phyloP scores from a whole-genome alignment of 1,140 invertebrate species.

The Zaprionus africanus region DNA sequence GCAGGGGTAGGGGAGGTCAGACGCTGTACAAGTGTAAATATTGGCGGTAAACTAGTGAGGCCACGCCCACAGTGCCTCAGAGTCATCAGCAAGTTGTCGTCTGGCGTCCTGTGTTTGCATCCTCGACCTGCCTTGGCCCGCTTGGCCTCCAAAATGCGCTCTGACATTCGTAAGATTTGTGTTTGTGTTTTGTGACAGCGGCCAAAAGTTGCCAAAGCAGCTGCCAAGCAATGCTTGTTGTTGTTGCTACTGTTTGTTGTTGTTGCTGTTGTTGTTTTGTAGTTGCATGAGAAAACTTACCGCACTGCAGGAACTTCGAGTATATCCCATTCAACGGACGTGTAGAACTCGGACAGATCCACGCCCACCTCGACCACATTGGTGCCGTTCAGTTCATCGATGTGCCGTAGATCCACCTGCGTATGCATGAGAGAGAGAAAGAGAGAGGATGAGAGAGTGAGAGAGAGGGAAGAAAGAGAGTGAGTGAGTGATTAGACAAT shows the following conservation, averaged over 20 bases:
- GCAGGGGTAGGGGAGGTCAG: not conserved
- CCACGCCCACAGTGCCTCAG: slow-evolving; percentile 24
- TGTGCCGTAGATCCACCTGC: slow-evolving; percentile 95
- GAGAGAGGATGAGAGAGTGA: not conserved
- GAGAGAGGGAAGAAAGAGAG: not conserved
- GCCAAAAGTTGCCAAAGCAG: slow-evolving; percentile 72
- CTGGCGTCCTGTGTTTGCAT: slow-evolving; percentile 43
- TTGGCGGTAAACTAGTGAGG: slow-evolving; percentile 38
- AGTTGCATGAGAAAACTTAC: slow-evolving; percentile 85
- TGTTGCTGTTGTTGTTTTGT: slow-evolving; percentile 18
- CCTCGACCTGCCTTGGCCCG: slow-evolving; percentile 63
- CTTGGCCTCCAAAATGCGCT: slow-evolving; percentile 28
- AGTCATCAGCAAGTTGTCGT: slow-evolving; percentile 39
- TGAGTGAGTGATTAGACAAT: slow-evolving; percentile 59
- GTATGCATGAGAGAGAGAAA: slow-evolving; percentile 17
- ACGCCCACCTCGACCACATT: slow-evolving; percentile 95
- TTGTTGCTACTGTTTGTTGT: slow-evolving; percentile 43
- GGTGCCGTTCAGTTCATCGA: slow-evolving; percentile 92
- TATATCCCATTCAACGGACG: slow-evolving; percentile 99
- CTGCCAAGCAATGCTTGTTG: slow-evolving; percentile 56
- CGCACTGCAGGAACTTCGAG: slow-evolving; percentile 96
- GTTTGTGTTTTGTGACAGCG: slow-evolving; percentile 78
- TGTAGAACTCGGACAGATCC: slow-evolving; percentile 97
- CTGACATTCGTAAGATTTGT: slow-evolving; percentile 69
- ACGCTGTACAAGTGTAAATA: slow-evolving; percentile 62